These are phyloP conservation scores for Leucoraja ocellata DNA, from an alignment of 2,797 vertebrate species.

Conservation along the genomic window DNA sequence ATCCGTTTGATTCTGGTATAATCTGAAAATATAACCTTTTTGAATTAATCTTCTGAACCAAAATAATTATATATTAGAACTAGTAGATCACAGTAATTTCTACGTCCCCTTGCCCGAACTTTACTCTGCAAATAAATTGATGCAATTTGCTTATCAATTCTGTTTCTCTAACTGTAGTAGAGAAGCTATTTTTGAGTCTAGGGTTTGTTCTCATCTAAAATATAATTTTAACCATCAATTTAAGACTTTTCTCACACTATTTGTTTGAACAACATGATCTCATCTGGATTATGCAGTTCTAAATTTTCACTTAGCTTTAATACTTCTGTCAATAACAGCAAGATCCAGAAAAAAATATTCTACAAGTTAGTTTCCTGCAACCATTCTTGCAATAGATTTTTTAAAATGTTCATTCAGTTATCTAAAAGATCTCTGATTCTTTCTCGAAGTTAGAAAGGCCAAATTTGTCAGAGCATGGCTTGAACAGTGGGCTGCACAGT, in stretches of 20 bases:
- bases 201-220: background rate
- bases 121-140: background rate
- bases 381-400: background rate
- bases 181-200: background rate
- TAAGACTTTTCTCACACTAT: background rate
- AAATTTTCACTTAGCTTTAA: background rate
- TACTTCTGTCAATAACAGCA: background rate
- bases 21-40: background rate
- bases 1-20: background rate
- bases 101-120: background rate
- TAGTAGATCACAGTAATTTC: background rate
- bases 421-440: background rate
- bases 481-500: background rate
- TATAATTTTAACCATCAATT: background rate
- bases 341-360: background rate
- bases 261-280: background rate
- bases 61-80: background rate
- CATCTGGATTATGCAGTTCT: background rate
- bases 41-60: background rate
- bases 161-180: background rate
- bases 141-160: background rate
- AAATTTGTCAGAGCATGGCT: background rate
- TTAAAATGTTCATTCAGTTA: background rate
- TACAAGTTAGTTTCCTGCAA: background rate
- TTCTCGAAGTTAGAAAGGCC: background rate